Evolutionary conservation across 2,797 vertebrate species (phyloP), one percentile per base, ranked within the genome.

Genomic region (Phalloptychus januarius): DNA sequence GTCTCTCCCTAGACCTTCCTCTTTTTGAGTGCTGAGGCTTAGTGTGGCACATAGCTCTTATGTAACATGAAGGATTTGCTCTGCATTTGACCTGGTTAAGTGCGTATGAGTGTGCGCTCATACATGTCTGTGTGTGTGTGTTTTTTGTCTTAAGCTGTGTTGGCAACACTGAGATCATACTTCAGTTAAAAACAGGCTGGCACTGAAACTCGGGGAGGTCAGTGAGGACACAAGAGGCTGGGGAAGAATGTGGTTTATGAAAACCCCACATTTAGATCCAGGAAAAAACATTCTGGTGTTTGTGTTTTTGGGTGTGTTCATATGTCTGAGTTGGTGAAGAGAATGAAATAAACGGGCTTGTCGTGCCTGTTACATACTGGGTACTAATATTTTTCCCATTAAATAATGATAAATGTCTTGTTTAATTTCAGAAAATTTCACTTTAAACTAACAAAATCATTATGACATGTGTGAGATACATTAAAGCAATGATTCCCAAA

Each of bases 181-280:
- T 74, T 73, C 71, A 80, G 76, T 85, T 76, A 85, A 86, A 85
- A 87, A 61, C 13, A 67, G 69, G 40, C 74, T 40, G 13, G 71
- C 69, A 33, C 46, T 85, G 72, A 75, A 52, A 83, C 85, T 88
- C 58, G 46, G 45, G 52, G 82, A 88, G 86, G 89, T 91, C 86
- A 89, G 8, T 74, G 50, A 73, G 87, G 86, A 83, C 87, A 83
- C 71, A 75, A 63, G 81, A 81, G 82, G 72, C 69, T 76, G 54
- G 54, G 36, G 46, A 89, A 91, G 83, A 92, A 86, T 92, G 90
- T 85, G 86, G 90, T 82, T 77, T 88, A 79, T 86, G 72, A 85
- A 91, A 94, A 87, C 72, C 81, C 67, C 81, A 82, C 79, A 85
- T 92, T 94, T 93, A 87, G 86, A 90, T 87, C 82, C 83, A 86